These are phyloP conservation scores for Aphis craccivora DNA, from an alignment of 1,140 invertebrate species.

Conservation along the genomic window DNA sequence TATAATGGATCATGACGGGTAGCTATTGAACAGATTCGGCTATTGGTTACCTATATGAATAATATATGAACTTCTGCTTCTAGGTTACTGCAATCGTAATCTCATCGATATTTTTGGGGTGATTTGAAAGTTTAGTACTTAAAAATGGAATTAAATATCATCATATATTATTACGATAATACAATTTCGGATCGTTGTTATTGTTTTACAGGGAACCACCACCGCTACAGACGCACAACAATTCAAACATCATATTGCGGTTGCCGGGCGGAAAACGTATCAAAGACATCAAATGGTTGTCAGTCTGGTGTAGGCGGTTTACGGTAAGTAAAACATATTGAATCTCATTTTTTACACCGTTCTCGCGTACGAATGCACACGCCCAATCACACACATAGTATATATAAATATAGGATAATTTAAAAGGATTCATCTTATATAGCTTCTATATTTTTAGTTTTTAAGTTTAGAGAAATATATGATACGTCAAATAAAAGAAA, in stretches of 20 bases:
- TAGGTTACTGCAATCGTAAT: too few relatives aligned
- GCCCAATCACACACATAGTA: background rate
- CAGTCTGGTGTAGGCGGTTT: constrained; percentile 88
- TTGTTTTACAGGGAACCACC: constrained; percentile 76
- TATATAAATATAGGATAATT: background rate
- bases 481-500: too few relatives aligned
- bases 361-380: background rate
- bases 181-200: background rate
- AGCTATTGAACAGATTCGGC: too few relatives aligned
- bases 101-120: background rate
- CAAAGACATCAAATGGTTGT: constrained; percentile 86
- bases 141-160: too few relatives aligned
- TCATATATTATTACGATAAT: background rate
- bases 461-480: too few relatives aligned
- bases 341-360: background rate
- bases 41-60: too few relatives aligned
- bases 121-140: background rate
- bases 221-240: constrained; percentile 76
- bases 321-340: constrained; percentile 72
- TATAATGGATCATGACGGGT: too few relatives aligned
- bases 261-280: constrained; percentile 83
- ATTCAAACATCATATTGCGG: constrained; percentile 81
- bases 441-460: too few relatives aligned
- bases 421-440: too few relatives aligned
- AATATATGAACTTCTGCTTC: background rate